Evolutionary conservation across 2,797 vertebrate species (phyloP), one percentile per base, ranked within the genome.

Genomic region (Loris lydekkerianus): DNA sequence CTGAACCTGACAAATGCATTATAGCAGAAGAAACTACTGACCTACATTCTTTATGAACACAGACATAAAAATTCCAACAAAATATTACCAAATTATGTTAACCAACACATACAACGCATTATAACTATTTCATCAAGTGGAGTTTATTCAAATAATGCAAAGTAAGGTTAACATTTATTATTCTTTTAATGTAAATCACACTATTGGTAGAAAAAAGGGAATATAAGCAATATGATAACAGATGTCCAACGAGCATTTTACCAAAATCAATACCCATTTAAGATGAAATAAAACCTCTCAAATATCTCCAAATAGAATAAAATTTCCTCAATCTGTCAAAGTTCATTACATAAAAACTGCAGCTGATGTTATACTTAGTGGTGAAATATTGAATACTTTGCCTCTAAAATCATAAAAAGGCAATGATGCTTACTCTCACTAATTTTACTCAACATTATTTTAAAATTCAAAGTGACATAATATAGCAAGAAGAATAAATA

Each of bases 201-300:
- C 14, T 37, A 53, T 37, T 80, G 14, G 1, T 1, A 88, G 31
- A 85, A 83, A 49, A 75, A 85, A 73, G 7, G 5, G 37, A 80
- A 40, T 49, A 65, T 13, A 73, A 65, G 27, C 7, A 72, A 60
- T 53, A 18, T 43, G 49, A 60, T 53, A 34, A 87, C 56, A 86
- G 34, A 81, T 65, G 29, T 69, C 34, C 94, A 83, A 96, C 29
- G 21, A 81, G 1, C n/a, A 34, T 77, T 77, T 91, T 85, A 34
- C 21, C 31, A 86, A 87, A 96, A 77, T 63, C 25, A 72, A 49
- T 37, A 69, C n/a, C 13, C 13, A 80, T n/a, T 75, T 21, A 18
- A 58, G 20, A 46, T 31, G 9, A 73, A 72, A 65, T n/a, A 63
- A 69, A 93, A 31, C 7, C 14, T 40, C 25, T 87, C 18, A 82